Conservation (phyloP, 2,888 invertebrate species). For the Eurytoma californica region DNA sequence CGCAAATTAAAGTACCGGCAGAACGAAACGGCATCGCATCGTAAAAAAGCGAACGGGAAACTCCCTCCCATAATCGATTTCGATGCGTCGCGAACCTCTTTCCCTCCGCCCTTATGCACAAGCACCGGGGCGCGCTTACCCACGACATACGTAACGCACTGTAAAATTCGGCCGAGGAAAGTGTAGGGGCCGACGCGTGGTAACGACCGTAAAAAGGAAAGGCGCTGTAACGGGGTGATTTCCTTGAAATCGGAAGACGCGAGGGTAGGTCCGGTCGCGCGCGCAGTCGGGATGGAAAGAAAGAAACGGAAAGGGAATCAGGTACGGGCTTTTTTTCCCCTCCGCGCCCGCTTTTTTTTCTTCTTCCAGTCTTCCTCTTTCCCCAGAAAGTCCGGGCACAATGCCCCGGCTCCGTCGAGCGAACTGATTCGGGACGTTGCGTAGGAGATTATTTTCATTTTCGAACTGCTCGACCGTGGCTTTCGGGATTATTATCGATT, state of each 20-base stretch:
- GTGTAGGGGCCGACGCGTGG: background rate
- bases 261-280: slow-evolving; percentile 4
- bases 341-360: background rate
- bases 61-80: too few species aligned
- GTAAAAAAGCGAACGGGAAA: too few species aligned
- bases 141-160: background rate
- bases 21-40: too few species aligned
- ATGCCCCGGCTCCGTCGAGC: background rate
- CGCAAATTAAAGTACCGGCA: too few species aligned
- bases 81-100: too few species aligned
- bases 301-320: slow-evolving; percentile 32
- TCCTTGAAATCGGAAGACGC: slow-evolving; percentile 41
- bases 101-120: too few species aligned
- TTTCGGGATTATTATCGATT: background rate
- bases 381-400: background rate
- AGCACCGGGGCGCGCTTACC: too few species aligned
- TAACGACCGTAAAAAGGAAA: slow-evolving; percentile 30
- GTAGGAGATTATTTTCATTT: slow-evolving; percentile 25
- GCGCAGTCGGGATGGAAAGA: background rate
- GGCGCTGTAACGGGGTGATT: slow-evolving; percentile 49
- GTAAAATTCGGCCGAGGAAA: slow-evolving; percentile 38
- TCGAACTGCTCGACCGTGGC: background rate
- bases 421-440: slow-evolving; percentile 21
- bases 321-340: slow-evolving; percentile 17
- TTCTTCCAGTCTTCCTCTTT: slow-evolving; percentile 6